phyloP scores from a whole-genome alignment of 1,140 invertebrate species.

The Pseudachorutes palmiensis region DNA sequence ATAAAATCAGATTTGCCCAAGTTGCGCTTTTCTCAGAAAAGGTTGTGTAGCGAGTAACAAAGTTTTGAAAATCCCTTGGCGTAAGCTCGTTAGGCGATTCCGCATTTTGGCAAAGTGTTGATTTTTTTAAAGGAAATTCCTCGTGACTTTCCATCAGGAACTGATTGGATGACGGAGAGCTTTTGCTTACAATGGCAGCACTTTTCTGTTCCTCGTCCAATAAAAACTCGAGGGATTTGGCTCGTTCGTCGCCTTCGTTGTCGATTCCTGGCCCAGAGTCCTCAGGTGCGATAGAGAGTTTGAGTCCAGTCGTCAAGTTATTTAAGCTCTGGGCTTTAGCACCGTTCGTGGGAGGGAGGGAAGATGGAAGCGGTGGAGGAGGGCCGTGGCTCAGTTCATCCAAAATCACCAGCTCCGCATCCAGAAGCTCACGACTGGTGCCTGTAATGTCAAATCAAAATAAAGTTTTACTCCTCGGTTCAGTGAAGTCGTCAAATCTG shows the following conservation, averaged over 20 bases:
- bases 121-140: too few species aligned
- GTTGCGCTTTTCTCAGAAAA: too few species aligned
- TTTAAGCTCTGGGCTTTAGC: constrained; percentile 34
- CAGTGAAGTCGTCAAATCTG: too few species aligned
- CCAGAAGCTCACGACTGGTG: constrained; percentile 35
- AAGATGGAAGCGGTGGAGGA: constrained; percentile 5
- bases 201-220: constrained; percentile 36
- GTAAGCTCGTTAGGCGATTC: too few species aligned
- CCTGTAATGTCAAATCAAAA: constrained; percentile 26
- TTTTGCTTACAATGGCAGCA: constrained; percentile 30
- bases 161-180: too few species aligned
- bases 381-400: constrained; percentile 23
- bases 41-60: too few species aligned
- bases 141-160: too few species aligned
- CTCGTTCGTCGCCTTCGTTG: constrained; percentile 32
- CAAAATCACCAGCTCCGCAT: constrained; percentile 27
- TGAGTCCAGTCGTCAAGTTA: constrained; percentile 26
- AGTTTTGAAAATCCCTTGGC: too few species aligned
- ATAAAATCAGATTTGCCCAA: too few species aligned
- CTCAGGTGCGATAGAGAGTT: constrained; percentile 30
- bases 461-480: constrained; percentile 11
- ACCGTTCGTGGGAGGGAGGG: constrained; percentile 23
- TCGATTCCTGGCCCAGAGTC: not conserved
- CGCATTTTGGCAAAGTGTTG: too few species aligned
- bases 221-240: constrained; percentile 37